Conservation (phyloP, 2,888 invertebrate genomes). For the Steromphala cineraria region DNA sequence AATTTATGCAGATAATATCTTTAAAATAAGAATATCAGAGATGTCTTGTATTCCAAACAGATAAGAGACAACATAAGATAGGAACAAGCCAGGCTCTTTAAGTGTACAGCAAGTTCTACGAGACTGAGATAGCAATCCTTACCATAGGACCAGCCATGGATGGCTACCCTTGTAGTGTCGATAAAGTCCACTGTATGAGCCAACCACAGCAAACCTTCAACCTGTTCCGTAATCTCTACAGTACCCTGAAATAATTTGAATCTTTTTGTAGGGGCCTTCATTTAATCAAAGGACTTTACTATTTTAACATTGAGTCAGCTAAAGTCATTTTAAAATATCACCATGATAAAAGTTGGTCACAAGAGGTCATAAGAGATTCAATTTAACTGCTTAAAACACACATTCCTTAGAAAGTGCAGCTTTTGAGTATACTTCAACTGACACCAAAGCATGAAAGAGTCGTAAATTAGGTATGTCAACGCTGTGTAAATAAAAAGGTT, state of each 20-base stretch:
- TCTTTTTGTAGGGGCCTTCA: too few species aligned
- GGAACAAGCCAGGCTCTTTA: too few species aligned
- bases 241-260: too few species aligned
- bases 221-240: constrained; percentile 95
- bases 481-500: too few species aligned
- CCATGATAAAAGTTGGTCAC: background rate
- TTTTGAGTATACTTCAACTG: background rate
- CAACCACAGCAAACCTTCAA: constrained; percentile 92
- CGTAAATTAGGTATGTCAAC: background rate
- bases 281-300: too few species aligned
- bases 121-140: constrained; percentile 20
- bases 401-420: background rate
- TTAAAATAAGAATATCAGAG: too few species aligned
- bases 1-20: too few species aligned
- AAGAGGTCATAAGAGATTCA: background rate
- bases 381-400: background rate
- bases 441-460: background rate
- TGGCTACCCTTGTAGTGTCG: constrained; percentile 92
- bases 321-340: too few species aligned
- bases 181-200: constrained; percentile 86
- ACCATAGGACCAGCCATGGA: constrained; percentile 99
- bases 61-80: too few species aligned
- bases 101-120: too few species aligned
- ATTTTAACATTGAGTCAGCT: too few species aligned
- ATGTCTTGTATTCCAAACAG: too few species aligned